Conservation (phyloP, 2,113 vertebrate genomes). For the Salminus brasiliensis region DNA sequence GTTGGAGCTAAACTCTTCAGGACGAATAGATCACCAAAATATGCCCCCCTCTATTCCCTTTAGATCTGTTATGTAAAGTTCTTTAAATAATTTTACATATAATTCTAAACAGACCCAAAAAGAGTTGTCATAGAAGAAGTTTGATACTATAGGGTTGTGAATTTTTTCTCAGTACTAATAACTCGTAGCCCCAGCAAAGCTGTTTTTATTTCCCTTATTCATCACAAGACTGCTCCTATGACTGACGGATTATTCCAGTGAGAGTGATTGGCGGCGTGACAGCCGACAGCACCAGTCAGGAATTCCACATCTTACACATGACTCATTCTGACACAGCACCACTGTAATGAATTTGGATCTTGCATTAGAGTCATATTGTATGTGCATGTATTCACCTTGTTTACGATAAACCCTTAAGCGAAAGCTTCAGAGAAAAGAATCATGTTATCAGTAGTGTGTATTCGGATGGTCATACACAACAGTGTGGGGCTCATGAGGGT, state of each 20-base stretch:
- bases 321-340: neutral
- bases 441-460: neutral
- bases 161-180: neutral
- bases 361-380: neutral
- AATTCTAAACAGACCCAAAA: too few species aligned
- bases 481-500: neutral
- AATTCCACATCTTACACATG: neutral
- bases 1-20: too few species aligned
- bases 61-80: too few species aligned
- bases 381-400: neutral
- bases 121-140: too few species aligned
- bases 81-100: too few species aligned
- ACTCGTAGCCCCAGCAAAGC: neutral
- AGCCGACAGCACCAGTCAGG: neutral
- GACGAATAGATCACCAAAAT: too few species aligned
- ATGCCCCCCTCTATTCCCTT: too few species aligned
- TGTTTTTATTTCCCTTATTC: neutral
- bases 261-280: slow-evolving; percentile 1
- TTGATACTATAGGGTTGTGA: too few species aligned
- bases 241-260: neutral
- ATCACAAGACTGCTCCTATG: neutral
- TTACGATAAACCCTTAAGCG: neutral
- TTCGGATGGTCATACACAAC: neutral
- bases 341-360: neutral
- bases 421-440: neutral